Evolutionary conservation across 1,140 invertebrate genomes (phyloP), one percentile per base, ranked within the genome.

Genomic region (Pogonomyrmex californicus): DNA sequence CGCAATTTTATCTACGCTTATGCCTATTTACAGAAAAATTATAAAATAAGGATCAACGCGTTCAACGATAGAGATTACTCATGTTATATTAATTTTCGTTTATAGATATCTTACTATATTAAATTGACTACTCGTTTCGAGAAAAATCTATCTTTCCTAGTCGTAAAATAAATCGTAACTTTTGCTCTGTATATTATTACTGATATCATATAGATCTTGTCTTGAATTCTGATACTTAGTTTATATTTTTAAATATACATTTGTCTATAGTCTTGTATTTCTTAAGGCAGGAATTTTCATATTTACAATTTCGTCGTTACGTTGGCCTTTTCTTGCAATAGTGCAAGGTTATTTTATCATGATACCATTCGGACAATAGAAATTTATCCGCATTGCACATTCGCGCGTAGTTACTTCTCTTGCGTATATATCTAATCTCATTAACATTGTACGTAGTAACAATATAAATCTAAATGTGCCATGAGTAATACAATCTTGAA

Each of bases 261-360:
- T 91, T 90, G 73, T 87, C 58, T 92, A 92, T 94, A 95, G 93
- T 95, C 92, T 95, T 95, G 93, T 92, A 92, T 92, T 94, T 92
- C 81, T 93, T 95, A 95, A 95, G 94, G 94, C 94, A 95, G 94
- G 93, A 94, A 93, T 95, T 94, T 94, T 91, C 92, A 92, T 93
- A 93, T 93, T 90, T 92, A 93, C 91, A 92, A 82, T 91, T 91
- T 91, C 87, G 86, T 87, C 73, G 60, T 92, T 88, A 83, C 68
- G 23, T 91, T 90, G 83, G 77, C 89, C 91, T 92, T 87, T 88
- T 85, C 88, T 91, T 75, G 63, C 89, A 88, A 81, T 86, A 83
- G 44, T 66, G 51, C 86, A 88, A 91, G 89, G 76, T 89, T 60
- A 60, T 63, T 71, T 85, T 77, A 70, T 68, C 66, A 14, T 36